Base-by-base conservation (phyloP, 1,140 invertebrate genomes). In the Solen grandis region DNA sequence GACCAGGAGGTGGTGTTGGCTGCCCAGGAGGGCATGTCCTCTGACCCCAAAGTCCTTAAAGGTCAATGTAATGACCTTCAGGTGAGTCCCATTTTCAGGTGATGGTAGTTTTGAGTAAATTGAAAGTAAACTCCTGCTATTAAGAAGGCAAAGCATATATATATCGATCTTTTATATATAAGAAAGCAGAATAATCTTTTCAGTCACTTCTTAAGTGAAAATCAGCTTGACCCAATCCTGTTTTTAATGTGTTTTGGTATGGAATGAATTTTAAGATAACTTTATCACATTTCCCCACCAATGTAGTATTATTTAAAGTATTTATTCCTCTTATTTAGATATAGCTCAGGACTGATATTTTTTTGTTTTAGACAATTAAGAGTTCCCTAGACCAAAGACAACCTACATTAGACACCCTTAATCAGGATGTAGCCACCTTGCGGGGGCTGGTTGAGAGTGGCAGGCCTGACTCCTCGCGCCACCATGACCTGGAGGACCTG, bases 1-100 rank as follows among this genome's bases (percentile, higher is more conserved):
- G 96, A 98, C 84, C 96, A 98, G 85, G 98, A 99, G 92, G 94
- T 96, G 78, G 97, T 98, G 90, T 92, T 99, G 50, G 95, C 96
- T 22, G 95, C 96, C 19, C 96, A 96, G 87, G 95, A 96, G 73
- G 96, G 96, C 87, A 92, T 98, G 90, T 96, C 97, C 1, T 95
- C 96, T 29, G 96, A 97, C 63, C 92, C 96, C n/a, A 95, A 96
- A 74, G 94, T 94, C 10, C 88, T 98, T 31, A 94, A 96, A 84
- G 94, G 82, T 31, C 80, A 86, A 4, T 78, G 81, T 27, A 82
- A 85, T 82, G 86, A 91, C 54, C 83, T 92, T 38, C 81, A 86
- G 70, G 90, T 90, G 84, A 87, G 83, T 78, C n/a, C n/a, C n/a
- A n/a, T n/a, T n/a, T n/a, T n/a, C 19, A 0, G 55, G 3, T 31